Percentiles rank a stretch among this genome's conserved stretches.
phyloP scores from a whole-genome alignment of 1,140 invertebrate species.

The Zaprionus camerounensis region DNA sequence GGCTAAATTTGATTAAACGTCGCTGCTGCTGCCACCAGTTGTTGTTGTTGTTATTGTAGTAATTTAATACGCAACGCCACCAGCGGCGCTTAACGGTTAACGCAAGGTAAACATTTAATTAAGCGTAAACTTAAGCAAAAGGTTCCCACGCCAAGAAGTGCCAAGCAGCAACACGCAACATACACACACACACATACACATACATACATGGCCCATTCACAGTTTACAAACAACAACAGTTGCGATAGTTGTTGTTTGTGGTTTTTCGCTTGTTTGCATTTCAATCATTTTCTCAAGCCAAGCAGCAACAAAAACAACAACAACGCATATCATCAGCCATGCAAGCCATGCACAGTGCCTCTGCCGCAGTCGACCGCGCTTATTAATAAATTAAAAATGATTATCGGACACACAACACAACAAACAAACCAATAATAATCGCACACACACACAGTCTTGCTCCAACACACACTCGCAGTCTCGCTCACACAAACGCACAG shows the following conservation, averaged over 20 bases:
- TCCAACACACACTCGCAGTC: slow-evolving; percentile 28
- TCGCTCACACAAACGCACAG: slow-evolving; percentile 26
- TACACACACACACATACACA: slow-evolving; percentile 21
- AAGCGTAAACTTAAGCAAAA: slow-evolving; percentile 73
- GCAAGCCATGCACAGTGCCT: slow-evolving; percentile 39
- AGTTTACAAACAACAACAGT: slow-evolving; percentile 44
- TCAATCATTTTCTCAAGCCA: slow-evolving; percentile 54
- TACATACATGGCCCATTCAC: slow-evolving; percentile 58
- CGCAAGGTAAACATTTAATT: slow-evolving; percentile 75
- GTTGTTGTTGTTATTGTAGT: slow-evolving; percentile 31
- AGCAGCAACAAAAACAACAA: slow-evolving; percentile 31
- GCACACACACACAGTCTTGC: slow-evolving; percentile 14
- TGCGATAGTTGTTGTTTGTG: slow-evolving; percentile 37
- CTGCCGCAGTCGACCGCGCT: slow-evolving; percentile 40
- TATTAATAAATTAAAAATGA: slow-evolving; percentile 79
- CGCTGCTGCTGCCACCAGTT: slow-evolving; percentile 19
- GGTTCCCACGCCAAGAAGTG: slow-evolving; percentile 66
- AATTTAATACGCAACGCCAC: slow-evolving; percentile 66
- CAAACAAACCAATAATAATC: slow-evolving; percentile 41
- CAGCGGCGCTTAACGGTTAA: slow-evolving; percentile 47
- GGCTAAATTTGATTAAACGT: slow-evolving; percentile 72
- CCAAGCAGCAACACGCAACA: slow-evolving; percentile 55
- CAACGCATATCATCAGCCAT: slow-evolving; percentile 46
- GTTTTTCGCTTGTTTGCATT: slow-evolving; percentile 71
- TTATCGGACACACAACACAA: slow-evolving; percentile 62